These are phyloP conservation scores for Actinostola sp. DNA, from an alignment of 92 coral and sea anemone species.

Conservation along the genomic window DNA sequence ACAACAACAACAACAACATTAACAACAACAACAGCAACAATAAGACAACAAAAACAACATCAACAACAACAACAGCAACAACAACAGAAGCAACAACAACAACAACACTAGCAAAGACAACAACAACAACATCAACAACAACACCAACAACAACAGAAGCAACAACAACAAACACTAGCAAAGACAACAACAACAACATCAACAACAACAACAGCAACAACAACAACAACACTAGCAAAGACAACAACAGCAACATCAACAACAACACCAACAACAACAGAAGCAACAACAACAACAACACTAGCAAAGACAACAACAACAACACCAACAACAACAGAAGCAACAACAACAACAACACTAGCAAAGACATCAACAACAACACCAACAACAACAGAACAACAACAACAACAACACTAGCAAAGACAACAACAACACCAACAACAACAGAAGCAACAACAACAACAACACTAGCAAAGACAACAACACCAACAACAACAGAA, in stretches of 20 bases:
- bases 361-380: not conserved
- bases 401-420: too few relatives aligned
- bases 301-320: not conserved
- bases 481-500: conserved; percentile 1
- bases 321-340: not conserved
- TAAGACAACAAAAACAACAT: not conserved
- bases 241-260: not conserved
- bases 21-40: not conserved
- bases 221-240: too few relatives aligned
- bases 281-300: too few relatives aligned
- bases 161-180: too few relatives aligned
- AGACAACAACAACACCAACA: too few relatives aligned
- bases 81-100: not conserved
- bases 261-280: not conserved
- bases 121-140: not conserved
- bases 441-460: not conserved
- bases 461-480: not conserved
- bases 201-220: not conserved
- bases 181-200: not conserved
- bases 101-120: not conserved
- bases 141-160: not conserved
- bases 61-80: too few relatives aligned
- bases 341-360: too few relatives aligned
- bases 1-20: not conserved
- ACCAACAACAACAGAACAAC: not conserved